A percentile compares a stretch with the other conserved stretches of the same genome.
These are phyloP conservation scores for Acanthochromis polyacanthus DNA, from an alignment of 2,113 vertebrate genomes.

Conservation along the genomic window DNA sequence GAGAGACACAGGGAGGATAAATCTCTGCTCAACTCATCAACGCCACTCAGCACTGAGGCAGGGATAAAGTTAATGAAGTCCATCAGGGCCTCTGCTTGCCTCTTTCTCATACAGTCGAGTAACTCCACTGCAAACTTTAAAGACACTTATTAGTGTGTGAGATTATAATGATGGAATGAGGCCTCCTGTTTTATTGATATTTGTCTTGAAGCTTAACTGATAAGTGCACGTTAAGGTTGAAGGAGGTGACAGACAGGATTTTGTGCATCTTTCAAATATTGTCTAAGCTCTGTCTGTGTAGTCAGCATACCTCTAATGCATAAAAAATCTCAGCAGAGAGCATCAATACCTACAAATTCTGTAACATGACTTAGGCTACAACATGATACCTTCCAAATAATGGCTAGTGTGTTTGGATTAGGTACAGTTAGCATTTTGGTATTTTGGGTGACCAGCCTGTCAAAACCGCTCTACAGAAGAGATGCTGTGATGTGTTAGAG, in stretches of 20 bases:
- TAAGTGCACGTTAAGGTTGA: background rate
- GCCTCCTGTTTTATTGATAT: background rate
- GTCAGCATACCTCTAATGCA: no score
- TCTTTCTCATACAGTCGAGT: conserved; percentile 25
- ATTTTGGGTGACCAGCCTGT: no score
- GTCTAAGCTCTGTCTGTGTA: no score
- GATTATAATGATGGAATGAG: conserved; percentile 1
- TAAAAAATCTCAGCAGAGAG: background rate
- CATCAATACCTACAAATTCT: background rate
- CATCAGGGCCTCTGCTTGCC: conserved; percentile 54
- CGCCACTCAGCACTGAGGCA: conserved; percentile 48
- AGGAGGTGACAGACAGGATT: no score
- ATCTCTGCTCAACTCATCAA: conserved; percentile 62
- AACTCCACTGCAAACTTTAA: conserved; percentile 23
- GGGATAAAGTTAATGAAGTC: conserved; percentile 69
- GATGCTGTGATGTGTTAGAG: no score
- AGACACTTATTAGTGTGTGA: conserved; percentile 25
- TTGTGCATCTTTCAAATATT: no score
- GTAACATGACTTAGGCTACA: background rate
- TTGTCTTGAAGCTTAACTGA: background rate
- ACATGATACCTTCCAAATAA: no score
- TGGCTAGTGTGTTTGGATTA: no score
- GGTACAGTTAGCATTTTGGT: no score
- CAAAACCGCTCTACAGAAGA: no score
- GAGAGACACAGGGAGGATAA: conserved; percentile 45